phyloP scores from a whole-genome alignment of 1,140 invertebrate genomes.

The Heliothis virescens region DNA sequence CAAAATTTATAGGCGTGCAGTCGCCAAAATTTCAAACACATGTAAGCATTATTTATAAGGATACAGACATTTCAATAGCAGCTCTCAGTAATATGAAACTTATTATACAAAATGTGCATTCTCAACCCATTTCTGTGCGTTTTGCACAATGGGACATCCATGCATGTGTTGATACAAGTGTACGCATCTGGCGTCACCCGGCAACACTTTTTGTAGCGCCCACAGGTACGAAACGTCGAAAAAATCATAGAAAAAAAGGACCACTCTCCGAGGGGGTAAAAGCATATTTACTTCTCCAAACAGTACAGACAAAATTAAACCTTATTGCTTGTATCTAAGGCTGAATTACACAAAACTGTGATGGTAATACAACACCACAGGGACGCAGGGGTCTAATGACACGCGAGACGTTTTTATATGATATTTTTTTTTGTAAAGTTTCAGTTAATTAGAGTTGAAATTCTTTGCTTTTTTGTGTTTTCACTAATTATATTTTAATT shows the following conservation, averaged over 20 bases:
- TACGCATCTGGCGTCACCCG: conserved; percentile 45
- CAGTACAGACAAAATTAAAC: conserved; percentile 47
- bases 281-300: conserved; percentile 6
- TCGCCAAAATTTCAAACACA: conserved; percentile 37
- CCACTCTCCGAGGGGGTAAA: conserved; percentile 65
- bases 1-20: conserved; percentile 29
- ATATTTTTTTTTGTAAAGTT: conserved; percentile 66
- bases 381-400: conserved; percentile 77
- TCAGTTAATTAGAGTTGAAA: conserved; percentile 74
- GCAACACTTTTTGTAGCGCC: conserved; percentile 53
- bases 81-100: conserved; percentile 18
- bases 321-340: conserved; percentile 42
- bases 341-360: background rate
- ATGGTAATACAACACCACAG: conserved; percentile 18
- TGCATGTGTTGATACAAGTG: conserved; percentile 47
- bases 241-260: conserved; percentile 55
- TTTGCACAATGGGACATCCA: conserved; percentile 42
- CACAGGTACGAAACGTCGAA: conserved; percentile 70
- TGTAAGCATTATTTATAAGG: conserved; percentile 34
- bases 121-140: conserved; percentile 38
- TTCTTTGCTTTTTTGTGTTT: conserved; percentile 56
- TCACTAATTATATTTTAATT: conserved; percentile 62
- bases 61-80: conserved; percentile 9
- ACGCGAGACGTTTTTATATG: conserved; percentile 69
- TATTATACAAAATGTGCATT: conserved; percentile 12